Percentiles rank a stretch among this genome's conserved stretches.
phyloP scores from a whole-genome alignment of 1,140 invertebrate species.

The Neocloeon triangulifer region DNA sequence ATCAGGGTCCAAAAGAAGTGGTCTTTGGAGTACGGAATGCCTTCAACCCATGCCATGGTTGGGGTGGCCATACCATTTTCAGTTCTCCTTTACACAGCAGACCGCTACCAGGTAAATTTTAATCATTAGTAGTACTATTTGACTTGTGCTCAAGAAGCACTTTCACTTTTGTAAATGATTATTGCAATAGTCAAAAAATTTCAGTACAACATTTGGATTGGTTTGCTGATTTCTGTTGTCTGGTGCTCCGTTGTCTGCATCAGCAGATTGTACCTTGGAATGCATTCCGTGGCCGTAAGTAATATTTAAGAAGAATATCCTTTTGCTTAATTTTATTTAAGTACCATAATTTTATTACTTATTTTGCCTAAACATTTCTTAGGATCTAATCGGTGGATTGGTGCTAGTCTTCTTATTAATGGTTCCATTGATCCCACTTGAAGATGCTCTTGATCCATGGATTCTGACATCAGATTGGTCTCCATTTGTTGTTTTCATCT shows the following conservation, averaged over 20 bases:
- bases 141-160: not conserved
- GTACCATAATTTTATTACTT: not conserved
- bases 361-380: constrained; percentile 4
- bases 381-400: constrained; percentile 58
- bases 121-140: no score
- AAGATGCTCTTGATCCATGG: constrained; percentile 47
- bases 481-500: constrained; percentile 32
- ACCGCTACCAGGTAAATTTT: constrained; percentile 41
- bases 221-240: constrained; percentile 18
- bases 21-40: constrained; percentile 80
- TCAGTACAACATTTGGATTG: constrained; percentile 23
- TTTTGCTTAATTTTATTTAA: not conserved
- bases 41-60: constrained; percentile 84
- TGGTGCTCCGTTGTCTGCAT: constrained; percentile 60
- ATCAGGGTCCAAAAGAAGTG: constrained; percentile 63
- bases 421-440: constrained; percentile 42
- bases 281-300: constrained; percentile 68
- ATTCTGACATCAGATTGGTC: constrained; percentile 40
- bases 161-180: not conserved
- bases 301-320: not conserved
- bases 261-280: constrained; percentile 73
- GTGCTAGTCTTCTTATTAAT: constrained; percentile 39
- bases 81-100: constrained; percentile 50
- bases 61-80: constrained; percentile 68
- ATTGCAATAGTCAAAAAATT: no score